A percentile compares a stretch with the other conserved stretches of the same genome.
Conservation (phyloP, 2,888 invertebrate species). For the Coremacera marginata region DNA sequence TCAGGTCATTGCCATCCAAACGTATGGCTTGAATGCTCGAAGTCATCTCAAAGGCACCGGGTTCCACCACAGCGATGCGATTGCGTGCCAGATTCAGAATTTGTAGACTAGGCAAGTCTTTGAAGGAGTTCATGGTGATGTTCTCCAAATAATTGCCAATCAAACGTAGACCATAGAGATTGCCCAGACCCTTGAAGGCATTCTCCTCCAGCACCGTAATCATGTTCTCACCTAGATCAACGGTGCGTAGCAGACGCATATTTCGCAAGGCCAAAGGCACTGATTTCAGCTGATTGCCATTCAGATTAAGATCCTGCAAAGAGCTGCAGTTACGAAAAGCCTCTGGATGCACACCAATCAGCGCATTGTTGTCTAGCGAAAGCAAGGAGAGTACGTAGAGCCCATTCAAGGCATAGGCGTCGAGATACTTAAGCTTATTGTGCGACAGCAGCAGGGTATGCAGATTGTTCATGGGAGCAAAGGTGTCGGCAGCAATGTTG, state of each 20-base stretch:
- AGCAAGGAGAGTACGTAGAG: slow-evolving; percentile 87
- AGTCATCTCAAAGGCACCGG: slow-evolving; percentile 84
- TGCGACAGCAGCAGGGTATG: slow-evolving; percentile 89
- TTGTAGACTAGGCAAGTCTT: slow-evolving; percentile 84
- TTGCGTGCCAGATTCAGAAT: slow-evolving; percentile 91
- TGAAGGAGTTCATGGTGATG: slow-evolving; percentile 83
- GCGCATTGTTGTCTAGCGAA: slow-evolving; percentile 86
- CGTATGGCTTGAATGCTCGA: slow-evolving; percentile 86
- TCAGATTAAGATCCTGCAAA: slow-evolving; percentile 89
- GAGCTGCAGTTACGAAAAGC: slow-evolving; percentile 92
- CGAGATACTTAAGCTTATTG: slow-evolving; percentile 86
- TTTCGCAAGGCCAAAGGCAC: slow-evolving; percentile 86
- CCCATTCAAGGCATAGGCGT: slow-evolving; percentile 88
- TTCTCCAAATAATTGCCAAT: slow-evolving; percentile 90
- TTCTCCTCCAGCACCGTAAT: slow-evolving; percentile 85
- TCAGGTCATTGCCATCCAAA: slow-evolving; percentile 86
- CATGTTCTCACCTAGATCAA: slow-evolving; percentile 92
- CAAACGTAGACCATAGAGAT: slow-evolving; percentile 87
- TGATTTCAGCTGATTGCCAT: slow-evolving; percentile 85
- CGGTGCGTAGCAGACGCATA: slow-evolving; percentile 86
- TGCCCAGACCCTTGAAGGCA: slow-evolving; percentile 85
- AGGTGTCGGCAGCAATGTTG: slow-evolving; percentile 87
- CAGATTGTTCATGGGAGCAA: slow-evolving; percentile 91
- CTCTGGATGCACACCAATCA: slow-evolving; percentile 87
- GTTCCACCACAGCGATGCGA: slow-evolving; percentile 81